phyloP scores from a whole-genome alignment of 2,888 invertebrate species.

The Chromoteleia sp. region DNA sequence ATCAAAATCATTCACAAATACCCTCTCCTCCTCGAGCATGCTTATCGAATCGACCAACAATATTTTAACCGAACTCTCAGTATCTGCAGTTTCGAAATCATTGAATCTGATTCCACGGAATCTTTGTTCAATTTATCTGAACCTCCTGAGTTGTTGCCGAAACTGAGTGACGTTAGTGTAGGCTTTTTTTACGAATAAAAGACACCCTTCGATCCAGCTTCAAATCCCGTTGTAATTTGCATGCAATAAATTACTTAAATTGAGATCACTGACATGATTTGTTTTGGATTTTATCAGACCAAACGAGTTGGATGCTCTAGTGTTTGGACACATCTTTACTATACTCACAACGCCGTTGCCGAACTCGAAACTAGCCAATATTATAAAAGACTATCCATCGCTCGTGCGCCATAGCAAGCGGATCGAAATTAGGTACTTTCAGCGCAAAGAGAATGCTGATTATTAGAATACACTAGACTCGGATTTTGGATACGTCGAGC shows the following conservation, averaged over 20 bases:
- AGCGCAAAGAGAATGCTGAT: constrained; percentile 79
- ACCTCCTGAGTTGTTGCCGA: constrained; percentile 72
- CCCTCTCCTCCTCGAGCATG: constrained; percentile 83
- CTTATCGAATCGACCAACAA: constrained; percentile 71
- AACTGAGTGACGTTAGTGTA: constrained; percentile 21
- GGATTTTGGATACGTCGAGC: constrained; percentile 79
- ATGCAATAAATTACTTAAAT: constrained; percentile 17
- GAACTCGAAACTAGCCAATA: constrained; percentile 91
- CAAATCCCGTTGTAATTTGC: neutral
- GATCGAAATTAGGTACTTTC: constrained; percentile 93
- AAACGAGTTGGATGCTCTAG: constrained; percentile 97
- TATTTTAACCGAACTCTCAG: constrained; percentile 70
- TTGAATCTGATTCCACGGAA: constrained; percentile 73
- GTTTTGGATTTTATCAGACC: constrained; percentile 87
- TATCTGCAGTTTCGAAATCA: constrained; percentile 73
- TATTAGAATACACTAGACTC: constrained; percentile 79
- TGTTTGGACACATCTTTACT: constrained; percentile 98
- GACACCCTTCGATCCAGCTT: neutral
- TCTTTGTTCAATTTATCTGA: constrained; percentile 73
- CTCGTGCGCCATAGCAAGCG: constrained; percentile 93
- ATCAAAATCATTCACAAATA: constrained; percentile 84
- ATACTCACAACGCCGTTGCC: constrained; percentile 96
- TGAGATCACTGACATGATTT: neutral
- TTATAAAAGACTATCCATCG: constrained; percentile 90
- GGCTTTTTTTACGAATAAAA: constrained; percentile 19